phyloP scores from a whole-genome alignment of 1,140 invertebrate species.

The Diorhabda carinulata region DNA sequence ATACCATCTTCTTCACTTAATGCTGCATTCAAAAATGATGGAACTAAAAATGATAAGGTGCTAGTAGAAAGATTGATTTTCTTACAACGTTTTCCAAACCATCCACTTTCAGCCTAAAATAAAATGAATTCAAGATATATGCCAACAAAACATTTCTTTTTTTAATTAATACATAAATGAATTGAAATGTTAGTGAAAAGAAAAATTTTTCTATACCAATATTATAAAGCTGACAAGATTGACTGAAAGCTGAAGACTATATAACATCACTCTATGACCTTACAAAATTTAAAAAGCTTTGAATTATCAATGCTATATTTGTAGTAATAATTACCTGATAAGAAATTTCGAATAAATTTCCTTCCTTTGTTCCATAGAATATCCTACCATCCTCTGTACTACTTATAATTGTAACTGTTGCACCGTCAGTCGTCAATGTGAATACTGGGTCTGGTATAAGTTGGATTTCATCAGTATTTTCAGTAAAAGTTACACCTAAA shows the following conservation, averaged over 20 bases:
- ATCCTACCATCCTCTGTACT: constrained; percentile 83
- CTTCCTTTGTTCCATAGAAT: constrained; percentile 93
- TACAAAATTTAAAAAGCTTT: neutral
- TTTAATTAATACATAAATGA: too few species aligned
- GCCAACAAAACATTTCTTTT: too few species aligned
- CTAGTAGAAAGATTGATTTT: constrained; percentile 94
- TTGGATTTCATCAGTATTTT: constrained; percentile 73
- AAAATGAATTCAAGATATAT: too few species aligned
- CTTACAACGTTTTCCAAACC: constrained; percentile 93
- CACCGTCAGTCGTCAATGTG: constrained; percentile 86
- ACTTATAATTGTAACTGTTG: constrained; percentile 77
- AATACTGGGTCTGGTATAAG: constrained; percentile 91
- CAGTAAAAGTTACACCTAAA: constrained; percentile 57
- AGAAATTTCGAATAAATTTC: constrained; percentile 90
- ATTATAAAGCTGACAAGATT: neutral
- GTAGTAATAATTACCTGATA: constrained; percentile 71
- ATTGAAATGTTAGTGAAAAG: too few species aligned
- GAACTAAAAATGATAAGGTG: constrained; percentile 81
- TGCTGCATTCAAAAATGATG: constrained; percentile 83
- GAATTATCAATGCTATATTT: constrained; percentile 13
- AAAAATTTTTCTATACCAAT: neutral
- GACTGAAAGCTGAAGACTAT: too few species aligned
- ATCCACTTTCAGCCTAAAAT: constrained; percentile 70
- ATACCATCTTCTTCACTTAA: constrained; percentile 86
- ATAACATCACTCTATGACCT: too few species aligned